These are phyloP conservation scores for Oikopleura vanhoeffeni DNA, from an alignment of 23 tunicate species.

Conservation along the genomic window DNA sequence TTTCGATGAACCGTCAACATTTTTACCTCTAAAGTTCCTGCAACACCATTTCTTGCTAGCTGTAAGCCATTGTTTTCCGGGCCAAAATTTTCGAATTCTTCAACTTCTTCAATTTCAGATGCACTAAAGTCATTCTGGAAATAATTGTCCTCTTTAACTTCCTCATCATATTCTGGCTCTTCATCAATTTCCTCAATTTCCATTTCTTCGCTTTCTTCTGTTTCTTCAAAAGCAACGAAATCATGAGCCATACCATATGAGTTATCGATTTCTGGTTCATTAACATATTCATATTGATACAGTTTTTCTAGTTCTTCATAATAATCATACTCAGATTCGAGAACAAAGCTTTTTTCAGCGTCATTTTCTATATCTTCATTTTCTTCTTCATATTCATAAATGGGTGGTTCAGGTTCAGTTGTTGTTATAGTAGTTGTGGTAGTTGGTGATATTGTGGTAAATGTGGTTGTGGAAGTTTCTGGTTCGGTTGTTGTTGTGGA, in stretches of 20 bases:
- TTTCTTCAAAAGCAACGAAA: not conserved
- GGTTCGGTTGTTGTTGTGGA: not conserved
- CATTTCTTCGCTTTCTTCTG: not conserved
- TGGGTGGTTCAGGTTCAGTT: not conserved
- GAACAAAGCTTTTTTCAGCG: not conserved
- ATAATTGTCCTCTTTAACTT: not conserved
- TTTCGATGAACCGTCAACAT: too few relatives aligned
- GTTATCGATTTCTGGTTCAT: not conserved
- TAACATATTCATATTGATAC: not conserved
- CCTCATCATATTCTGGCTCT: not conserved
- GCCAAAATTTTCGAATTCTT: not conserved
- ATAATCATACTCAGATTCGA: not conserved
- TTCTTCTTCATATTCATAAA: not conserved
- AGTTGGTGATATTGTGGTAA: not conserved
- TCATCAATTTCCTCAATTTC: not conserved
- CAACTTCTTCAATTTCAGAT: not conserved
- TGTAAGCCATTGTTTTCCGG: too few relatives aligned
- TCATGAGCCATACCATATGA: not conserved
- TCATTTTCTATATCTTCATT: not conserved
- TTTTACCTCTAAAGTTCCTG: too few relatives aligned
- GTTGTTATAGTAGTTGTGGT: constrained; percentile 7
- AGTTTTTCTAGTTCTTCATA: not conserved
- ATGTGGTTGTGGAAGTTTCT: not conserved
- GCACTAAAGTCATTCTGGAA: not conserved
- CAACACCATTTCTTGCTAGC: too few relatives aligned